Evolutionary conservation across 2,113 vertebrate species (phyloP).

Genomic region (Pungitius pungitius): DNA sequence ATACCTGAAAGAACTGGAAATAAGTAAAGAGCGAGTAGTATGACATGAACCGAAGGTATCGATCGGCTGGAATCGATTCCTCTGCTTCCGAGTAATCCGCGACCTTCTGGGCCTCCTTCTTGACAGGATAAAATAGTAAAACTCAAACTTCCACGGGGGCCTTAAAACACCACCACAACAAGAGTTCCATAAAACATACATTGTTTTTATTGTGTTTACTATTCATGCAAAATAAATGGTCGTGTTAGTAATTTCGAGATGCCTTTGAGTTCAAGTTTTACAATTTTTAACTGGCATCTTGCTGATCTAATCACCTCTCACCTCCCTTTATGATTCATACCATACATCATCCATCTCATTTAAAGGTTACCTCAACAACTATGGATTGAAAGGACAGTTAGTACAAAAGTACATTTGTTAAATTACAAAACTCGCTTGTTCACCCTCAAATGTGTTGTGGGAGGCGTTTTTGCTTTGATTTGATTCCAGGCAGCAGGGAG

Average conservation of each 20-base stretch:
- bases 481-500: background rate
- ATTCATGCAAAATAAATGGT: background rate
- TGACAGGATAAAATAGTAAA: too few relatives aligned
- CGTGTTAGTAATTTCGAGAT: background rate
- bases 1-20: background rate
- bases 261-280: background rate
- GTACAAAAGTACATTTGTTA: background rate
- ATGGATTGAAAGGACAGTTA: background rate
- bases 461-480: background rate
- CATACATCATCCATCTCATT: background rate
- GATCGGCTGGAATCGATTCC: background rate
- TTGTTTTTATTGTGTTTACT: background rate
- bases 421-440: background rate
- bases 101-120: background rate
- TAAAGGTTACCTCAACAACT: background rate
- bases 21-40: background rate
- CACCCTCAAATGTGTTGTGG: background rate
- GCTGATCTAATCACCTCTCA: background rate
- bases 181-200: background rate
- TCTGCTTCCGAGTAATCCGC: background rate
- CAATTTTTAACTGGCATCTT: background rate
- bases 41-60: background rate
- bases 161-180: background rate
- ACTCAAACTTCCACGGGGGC: background rate
- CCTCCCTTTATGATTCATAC: background rate